phyloP scores from a whole-genome alignment of 2,113 vertebrate genomes.

The Cnemophilus loriae region DNA sequence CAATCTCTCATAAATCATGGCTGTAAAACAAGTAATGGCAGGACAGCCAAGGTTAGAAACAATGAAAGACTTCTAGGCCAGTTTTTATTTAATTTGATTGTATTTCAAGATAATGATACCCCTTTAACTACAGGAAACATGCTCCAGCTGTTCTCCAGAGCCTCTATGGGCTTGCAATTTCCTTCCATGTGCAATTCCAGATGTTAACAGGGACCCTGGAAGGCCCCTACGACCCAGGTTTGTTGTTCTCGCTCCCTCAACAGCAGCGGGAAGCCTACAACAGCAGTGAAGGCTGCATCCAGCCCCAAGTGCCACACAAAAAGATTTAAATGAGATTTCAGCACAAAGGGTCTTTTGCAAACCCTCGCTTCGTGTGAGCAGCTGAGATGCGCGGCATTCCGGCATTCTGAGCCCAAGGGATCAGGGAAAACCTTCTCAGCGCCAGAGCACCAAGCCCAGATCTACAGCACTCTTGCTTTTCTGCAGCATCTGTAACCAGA shows the following conservation, averaged over 20 bases:
- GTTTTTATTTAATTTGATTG: constrained; percentile 21
- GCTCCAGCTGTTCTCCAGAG: constrained; percentile 40
- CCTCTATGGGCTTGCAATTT: background rate
- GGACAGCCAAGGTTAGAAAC: constrained; percentile 5
- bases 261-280: background rate
- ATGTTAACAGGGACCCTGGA: background rate
- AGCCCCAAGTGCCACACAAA: background rate
- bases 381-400: background rate
- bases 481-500: background rate
- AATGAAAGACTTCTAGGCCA: background rate
- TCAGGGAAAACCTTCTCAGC: background rate
- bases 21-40: background rate
- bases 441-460: background rate
- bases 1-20: background rate
- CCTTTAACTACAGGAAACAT: background rate
- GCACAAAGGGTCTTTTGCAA: background rate
- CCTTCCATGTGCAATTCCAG: constrained; percentile 33
- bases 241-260: background rate
- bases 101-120: constrained; percentile 22
- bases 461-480: background rate
- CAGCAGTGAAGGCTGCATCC: background rate
- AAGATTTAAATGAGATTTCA: background rate
- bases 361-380: background rate
- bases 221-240: background rate
- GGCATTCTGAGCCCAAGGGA: background rate